Conservation (phyloP, 2,888 invertebrate species). For the Galeopsomyia nigrocyanea region DNA sequence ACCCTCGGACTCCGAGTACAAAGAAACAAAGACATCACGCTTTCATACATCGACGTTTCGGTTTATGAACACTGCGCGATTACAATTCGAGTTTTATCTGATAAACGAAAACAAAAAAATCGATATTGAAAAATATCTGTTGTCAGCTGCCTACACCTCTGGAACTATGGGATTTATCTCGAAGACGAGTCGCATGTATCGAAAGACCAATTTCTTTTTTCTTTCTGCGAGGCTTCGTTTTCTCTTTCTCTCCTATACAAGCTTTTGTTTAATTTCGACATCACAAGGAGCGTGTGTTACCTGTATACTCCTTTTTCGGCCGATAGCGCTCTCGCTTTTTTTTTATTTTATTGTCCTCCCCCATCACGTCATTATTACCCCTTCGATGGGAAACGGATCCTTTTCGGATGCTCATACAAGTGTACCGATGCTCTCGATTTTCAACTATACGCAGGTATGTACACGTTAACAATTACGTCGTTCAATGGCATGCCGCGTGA, state of each 20-base stretch:
- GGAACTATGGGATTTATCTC: no score
- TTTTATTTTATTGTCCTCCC: neutral
- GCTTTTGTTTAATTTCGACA: slow-evolving; percentile 28
- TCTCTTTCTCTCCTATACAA: slow-evolving; percentile 1
- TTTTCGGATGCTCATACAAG: slow-evolving; percentile 27
- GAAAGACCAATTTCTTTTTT: no score
- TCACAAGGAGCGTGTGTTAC: neutral
- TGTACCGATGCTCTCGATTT: slow-evolving; percentile 8
- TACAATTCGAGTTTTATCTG: neutral
- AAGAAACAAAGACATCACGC: neutral
- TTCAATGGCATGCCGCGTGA: no score
- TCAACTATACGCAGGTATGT: neutral
- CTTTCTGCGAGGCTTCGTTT: neutral
- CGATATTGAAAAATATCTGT: no score
- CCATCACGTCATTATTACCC: slow-evolving; percentile 1
- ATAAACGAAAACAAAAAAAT: neutral
- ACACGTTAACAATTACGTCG: no score
- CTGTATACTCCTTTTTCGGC: slow-evolving; percentile 1
- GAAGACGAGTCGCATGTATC: no score
- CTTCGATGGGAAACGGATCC: neutral
- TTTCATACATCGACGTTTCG: neutral
- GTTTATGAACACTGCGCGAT: neutral
- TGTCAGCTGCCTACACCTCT: no score
- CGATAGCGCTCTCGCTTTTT: slow-evolving; percentile 2
- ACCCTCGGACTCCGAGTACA: no score